These are phyloP conservation scores for Chaetodon trifascialis DNA, from an alignment of 2,113 vertebrate species.

Conservation along the genomic window DNA sequence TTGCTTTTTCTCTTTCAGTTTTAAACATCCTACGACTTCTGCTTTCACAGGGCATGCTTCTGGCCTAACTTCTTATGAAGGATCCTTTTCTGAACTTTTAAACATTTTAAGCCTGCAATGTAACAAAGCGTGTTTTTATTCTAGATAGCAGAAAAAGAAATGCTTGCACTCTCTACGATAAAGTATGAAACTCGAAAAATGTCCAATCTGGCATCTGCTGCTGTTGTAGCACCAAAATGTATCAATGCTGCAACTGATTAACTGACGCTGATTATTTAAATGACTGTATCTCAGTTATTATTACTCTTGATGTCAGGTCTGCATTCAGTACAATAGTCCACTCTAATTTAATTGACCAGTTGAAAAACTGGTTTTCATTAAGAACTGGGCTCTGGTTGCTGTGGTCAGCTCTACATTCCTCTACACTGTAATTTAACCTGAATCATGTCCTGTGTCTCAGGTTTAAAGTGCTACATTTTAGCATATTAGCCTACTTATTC, in stretches of 20 bases:
- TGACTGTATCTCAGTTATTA: background rate
- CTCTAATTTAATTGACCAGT: background rate
- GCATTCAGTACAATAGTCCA: background rate
- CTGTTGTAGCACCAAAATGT: background rate
- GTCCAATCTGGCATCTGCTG: background rate
- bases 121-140: background rate
- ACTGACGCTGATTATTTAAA: background rate
- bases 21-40: background rate
- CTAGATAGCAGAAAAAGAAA: background rate
- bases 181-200: background rate
- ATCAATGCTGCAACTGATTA: background rate
- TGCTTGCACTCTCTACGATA: accelerated
- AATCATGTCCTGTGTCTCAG: background rate
- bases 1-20: background rate
- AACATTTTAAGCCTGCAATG: background rate
- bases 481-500: background rate
- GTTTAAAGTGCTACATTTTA: background rate
- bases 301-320: background rate
- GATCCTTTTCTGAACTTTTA: background rate
- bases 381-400: background rate
- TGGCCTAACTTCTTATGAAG: background rate
- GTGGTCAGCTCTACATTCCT: background rate
- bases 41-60: background rate
- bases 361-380: background rate
- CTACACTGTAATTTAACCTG: background rate